phyloP scores from a whole-genome alignment of 2,113 vertebrate species.

The Struthidea cinerea region DNA sequence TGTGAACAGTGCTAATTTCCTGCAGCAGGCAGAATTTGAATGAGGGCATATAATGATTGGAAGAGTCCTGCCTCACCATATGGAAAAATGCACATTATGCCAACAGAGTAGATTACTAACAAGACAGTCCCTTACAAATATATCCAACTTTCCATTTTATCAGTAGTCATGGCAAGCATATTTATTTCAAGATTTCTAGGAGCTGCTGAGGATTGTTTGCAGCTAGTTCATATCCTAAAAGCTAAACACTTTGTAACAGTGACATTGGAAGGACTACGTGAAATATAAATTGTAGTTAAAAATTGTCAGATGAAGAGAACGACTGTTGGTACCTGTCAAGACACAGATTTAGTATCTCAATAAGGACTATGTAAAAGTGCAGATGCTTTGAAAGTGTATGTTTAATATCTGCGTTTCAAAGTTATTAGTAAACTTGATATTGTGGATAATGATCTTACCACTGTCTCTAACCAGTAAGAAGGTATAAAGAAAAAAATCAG shows the following conservation, averaged over 20 bases:
- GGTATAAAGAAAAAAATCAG: neutral
- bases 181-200: slow-evolving; percentile 19
- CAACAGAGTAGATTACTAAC: slow-evolving; percentile 64
- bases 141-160: slow-evolving; percentile 18
- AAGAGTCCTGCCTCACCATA: slow-evolving; percentile 73
- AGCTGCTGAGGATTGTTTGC: neutral
- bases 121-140: slow-evolving; percentile 9
- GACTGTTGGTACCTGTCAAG: neutral
- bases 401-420: neutral
- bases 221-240: neutral
- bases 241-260: neutral
- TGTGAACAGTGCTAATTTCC: slow-evolving; percentile 85
- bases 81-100: slow-evolving; percentile 66
- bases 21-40: slow-evolving; percentile 76
- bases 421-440: neutral
- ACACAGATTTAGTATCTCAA: neutral
- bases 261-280: neutral
- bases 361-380: neutral
- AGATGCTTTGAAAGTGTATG: neutral
- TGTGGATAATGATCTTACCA: neutral
- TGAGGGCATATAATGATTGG: slow-evolving; percentile 66
- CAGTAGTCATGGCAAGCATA: neutral
- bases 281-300: neutral
- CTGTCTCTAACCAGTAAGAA: neutral
- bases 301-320: neutral